A percentile compares a stretch with the other conserved stretches of the same genome.
Conservation (phyloP, 2,797 vertebrate genomes). For the Dendrocincla tyrannina region DNA sequence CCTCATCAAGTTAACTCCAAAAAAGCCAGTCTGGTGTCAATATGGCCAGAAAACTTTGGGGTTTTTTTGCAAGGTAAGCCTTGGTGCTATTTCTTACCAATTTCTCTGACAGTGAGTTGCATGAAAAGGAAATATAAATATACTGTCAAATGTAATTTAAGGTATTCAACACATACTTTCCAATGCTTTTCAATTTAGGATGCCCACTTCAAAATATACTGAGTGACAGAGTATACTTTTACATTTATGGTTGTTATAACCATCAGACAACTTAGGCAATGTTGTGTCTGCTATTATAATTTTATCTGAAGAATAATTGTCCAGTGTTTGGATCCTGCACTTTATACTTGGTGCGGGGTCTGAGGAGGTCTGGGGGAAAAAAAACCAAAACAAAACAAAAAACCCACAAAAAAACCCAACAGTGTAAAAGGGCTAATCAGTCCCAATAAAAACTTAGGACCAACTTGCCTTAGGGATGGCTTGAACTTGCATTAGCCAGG, state of each 20-base stretch:
- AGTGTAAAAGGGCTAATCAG: not conserved
- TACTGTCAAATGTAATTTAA: not conserved
- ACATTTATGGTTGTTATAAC: not conserved
- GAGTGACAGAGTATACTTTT: not conserved
- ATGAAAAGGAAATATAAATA: not conserved
- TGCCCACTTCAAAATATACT: not conserved
- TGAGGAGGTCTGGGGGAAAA: not conserved
- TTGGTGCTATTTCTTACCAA: not conserved
- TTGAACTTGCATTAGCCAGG: not conserved
- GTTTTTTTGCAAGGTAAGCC: not conserved
- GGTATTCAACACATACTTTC: not conserved
- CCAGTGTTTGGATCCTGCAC: not conserved
- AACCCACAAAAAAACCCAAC: not conserved
- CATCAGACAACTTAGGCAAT: not conserved
- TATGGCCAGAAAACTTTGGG: not conserved
- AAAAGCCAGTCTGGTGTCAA: not conserved
- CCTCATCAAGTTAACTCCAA: not conserved
- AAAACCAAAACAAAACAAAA: no score
- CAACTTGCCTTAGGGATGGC: not conserved
- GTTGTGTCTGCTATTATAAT: not conserved
- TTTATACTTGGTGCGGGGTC: not conserved
- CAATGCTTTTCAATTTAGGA: not conserved
- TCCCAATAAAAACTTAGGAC: not conserved
- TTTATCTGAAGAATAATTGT: not conserved
- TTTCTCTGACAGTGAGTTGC: not conserved